Evolutionary conservation across 2,113 vertebrate genomes (phyloP).

Genomic region (Ahaetulla prasina): DNA sequence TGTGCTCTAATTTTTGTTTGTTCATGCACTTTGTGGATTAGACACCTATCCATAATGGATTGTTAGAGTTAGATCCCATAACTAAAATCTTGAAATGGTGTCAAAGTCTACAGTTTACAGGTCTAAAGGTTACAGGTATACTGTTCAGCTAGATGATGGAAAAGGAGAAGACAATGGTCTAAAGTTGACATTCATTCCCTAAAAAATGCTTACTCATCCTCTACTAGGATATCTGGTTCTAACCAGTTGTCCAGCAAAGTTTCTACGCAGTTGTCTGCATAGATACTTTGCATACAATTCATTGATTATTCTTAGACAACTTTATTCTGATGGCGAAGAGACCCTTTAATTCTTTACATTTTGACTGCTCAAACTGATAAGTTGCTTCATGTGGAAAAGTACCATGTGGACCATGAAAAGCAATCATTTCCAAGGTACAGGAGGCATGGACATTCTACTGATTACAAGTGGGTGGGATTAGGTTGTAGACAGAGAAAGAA

Average conservation of each 20-base stretch:
- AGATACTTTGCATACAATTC: neutral
- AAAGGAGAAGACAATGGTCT: too few relatives aligned
- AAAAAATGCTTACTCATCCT: neutral
- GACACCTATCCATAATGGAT: too few relatives aligned
- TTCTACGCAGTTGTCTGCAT: too few relatives aligned
- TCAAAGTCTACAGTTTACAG: too few relatives aligned
- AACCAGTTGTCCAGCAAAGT: neutral
- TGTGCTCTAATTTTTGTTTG: too few relatives aligned
- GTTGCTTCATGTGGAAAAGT: neutral
- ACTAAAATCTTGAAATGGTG: too few relatives aligned
- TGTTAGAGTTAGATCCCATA: too few relatives aligned
- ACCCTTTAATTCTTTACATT: neutral
- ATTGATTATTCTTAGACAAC: neutral
- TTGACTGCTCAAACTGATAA: neutral
- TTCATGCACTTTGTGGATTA: too few relatives aligned
- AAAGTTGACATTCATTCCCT: neutral
- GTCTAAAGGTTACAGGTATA: too few relatives aligned
- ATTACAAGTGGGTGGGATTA: neutral
- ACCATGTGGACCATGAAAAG: neutral
- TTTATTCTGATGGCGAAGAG: neutral
- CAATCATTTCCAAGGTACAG: neutral
- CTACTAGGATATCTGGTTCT: neutral
- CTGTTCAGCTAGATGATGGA: too few relatives aligned
- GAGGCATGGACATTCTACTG: neutral
- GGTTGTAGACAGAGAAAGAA: neutral